Evolutionary conservation across 2,888 invertebrate species (phyloP).

Genomic region (Clostera curtula): DNA sequence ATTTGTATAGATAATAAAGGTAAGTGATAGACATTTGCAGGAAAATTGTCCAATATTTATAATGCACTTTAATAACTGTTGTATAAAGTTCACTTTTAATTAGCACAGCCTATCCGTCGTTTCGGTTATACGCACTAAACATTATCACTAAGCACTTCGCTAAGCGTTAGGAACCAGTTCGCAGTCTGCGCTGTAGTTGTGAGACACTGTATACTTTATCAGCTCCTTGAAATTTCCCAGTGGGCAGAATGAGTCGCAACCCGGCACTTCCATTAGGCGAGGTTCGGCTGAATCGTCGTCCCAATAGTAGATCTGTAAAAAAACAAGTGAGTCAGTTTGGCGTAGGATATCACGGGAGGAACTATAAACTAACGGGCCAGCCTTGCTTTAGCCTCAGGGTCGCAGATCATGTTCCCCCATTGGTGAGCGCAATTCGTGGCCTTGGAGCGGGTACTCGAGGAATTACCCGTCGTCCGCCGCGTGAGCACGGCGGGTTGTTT

Average conservation of each 20-base stretch:
- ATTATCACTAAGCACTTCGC: constrained; percentile 5
- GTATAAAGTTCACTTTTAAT: constrained; percentile 24
- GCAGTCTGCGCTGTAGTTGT: constrained; percentile 62
- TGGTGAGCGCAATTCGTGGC: too few species aligned
- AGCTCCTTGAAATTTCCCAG: constrained; percentile 65
- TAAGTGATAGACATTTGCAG: too few species aligned
- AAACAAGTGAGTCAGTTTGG: constrained; percentile 2
- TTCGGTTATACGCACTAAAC: constrained; percentile 14
- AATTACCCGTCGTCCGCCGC: too few species aligned
- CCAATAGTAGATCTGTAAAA: constrained; percentile 69
- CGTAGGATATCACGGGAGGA: too few species aligned
- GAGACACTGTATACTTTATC: constrained; percentile 58
- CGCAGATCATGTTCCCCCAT: too few species aligned
- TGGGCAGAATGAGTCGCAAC: constrained; percentile 69
- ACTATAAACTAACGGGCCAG: too few species aligned
- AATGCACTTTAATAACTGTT: constrained; percentile 29
- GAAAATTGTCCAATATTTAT: constrained; percentile 15
- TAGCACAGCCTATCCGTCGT: constrained; percentile 40
- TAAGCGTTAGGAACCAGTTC: constrained; percentile 37
- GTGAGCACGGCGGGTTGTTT: too few species aligned
- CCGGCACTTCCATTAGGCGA: constrained; percentile 67
- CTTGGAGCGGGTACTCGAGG: too few species aligned
- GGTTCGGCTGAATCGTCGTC: constrained; percentile 68
- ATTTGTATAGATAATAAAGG: too few species aligned
- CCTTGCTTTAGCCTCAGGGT: too few species aligned